Percentiles rank a stretch among this genome's conserved stretches.
These are phyloP conservation scores for Takifugu rubripes DNA, from an alignment of 2,797 vertebrate genomes.

Conservation along the genomic window DNA sequence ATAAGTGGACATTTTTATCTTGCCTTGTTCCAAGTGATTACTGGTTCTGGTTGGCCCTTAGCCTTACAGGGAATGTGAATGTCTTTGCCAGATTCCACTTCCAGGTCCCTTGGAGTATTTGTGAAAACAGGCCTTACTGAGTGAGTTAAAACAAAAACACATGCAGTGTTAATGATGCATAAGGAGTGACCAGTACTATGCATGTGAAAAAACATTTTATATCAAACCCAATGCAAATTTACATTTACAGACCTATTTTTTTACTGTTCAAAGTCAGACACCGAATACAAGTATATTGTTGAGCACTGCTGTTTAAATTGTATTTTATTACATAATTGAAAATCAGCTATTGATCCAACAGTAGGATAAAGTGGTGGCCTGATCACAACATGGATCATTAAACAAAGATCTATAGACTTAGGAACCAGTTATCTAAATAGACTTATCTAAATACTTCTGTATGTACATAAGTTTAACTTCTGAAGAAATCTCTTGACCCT, in stretches of 20 bases:
- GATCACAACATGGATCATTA: too few species aligned
- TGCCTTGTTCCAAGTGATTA: slow-evolving; percentile 99
- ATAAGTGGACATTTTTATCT: slow-evolving; percentile 19
- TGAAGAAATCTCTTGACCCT: too few species aligned
- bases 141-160: slow-evolving; percentile 76
- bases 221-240: slow-evolving; percentile 1
- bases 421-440: too few species aligned
- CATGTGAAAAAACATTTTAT: slow-evolving; percentile 26
- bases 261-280: too few species aligned
- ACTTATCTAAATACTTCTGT: too few species aligned
- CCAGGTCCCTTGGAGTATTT: slow-evolving; percentile 90
- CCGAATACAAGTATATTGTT: background rate
- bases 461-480: too few species aligned
- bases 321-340: too few species aligned
- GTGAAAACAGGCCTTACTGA: slow-evolving; percentile 95
- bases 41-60: slow-evolving; percentile 91
- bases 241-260: too few species aligned
- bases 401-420: too few species aligned
- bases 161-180: slow-evolving; percentile 71
- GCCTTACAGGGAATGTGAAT: slow-evolving; percentile 94
- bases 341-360: too few species aligned
- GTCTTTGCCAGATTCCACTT: slow-evolving; percentile 90
- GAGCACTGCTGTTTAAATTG: background rate
- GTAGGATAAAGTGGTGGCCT: too few species aligned
- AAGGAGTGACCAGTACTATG: slow-evolving; percentile 14